Conservation (phyloP, 2,888 invertebrate species). For the Tetragonisca angustula region DNA sequence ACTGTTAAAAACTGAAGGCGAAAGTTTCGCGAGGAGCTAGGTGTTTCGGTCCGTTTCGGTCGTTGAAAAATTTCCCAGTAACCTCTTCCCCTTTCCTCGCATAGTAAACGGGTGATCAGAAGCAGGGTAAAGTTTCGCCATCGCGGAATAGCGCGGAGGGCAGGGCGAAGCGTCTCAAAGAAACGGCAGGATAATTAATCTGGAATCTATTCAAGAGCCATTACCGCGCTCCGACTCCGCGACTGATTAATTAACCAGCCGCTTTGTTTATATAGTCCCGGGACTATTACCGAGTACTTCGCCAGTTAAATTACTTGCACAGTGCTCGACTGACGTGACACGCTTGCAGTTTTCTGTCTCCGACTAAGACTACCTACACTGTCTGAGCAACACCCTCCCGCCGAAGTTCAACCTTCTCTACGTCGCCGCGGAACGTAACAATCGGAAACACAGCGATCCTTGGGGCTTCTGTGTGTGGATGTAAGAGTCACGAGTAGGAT, state of each 20-base stretch:
- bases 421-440: neutral
- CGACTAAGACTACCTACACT: conserved; percentile 17
- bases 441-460: neutral
- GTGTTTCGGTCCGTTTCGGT: neutral
- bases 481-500: neutral
- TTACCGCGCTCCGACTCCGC: conserved; percentile 30
- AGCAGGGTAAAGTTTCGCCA: neutral
- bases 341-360: conserved; percentile 46
- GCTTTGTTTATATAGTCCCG: conserved; percentile 47
- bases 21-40: neutral
- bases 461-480: neutral
- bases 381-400: neutral
- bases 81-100: neutral
- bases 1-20: neutral
- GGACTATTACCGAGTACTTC: conserved; percentile 50
- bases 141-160: too few species aligned
- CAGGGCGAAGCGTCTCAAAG: conserved; percentile 19
- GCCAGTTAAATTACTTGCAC: conserved; percentile 58
- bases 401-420: neutral
- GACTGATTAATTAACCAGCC: conserved; percentile 54
- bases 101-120: conserved; percentile 3
- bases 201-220: conserved; percentile 41
- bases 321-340: conserved; percentile 38
- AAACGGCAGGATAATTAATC: conserved; percentile 45
- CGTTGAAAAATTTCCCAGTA: conserved; percentile 8